phyloP scores from a whole-genome alignment of 2,888 invertebrate genomes.

The Argyra leucocephala region DNA sequence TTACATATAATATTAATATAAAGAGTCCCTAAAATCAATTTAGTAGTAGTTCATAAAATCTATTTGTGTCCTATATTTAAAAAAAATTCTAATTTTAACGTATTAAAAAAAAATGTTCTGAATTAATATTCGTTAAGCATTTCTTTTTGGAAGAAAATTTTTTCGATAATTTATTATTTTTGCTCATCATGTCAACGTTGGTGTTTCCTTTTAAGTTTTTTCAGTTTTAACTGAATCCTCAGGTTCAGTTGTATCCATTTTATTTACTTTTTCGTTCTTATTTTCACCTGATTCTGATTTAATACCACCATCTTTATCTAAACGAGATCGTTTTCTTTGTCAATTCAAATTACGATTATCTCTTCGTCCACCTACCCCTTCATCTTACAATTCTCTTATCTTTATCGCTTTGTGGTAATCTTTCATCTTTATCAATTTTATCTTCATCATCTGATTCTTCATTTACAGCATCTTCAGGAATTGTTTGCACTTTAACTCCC shows the following conservation, averaged over 20 bases:
- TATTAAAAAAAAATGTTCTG: too few species aligned
- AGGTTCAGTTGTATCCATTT: slow-evolving; percentile 47
- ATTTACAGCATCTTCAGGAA: slow-evolving; percentile 43
- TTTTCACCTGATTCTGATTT: slow-evolving; percentile 33
- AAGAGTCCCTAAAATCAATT: too few species aligned
- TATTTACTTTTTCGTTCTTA: slow-evolving; percentile 54
- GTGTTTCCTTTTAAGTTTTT: slow-evolving; percentile 58
- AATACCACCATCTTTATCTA: slow-evolving; percentile 51
- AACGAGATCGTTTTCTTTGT: slow-evolving; percentile 61
- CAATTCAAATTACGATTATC: slow-evolving; percentile 54
- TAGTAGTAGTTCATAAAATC: too few species aligned
- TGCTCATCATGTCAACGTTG: slow-evolving; percentile 54
- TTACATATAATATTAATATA: too few species aligned
- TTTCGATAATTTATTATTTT: neutral
- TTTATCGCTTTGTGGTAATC: slow-evolving; percentile 68
- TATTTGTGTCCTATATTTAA: too few species aligned
- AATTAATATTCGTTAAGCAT: neutral
- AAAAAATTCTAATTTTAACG: too few species aligned
- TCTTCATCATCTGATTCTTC: slow-evolving; percentile 63
- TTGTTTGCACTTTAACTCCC: slow-evolving; percentile 51
- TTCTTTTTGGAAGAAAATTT: slow-evolving; percentile 8
- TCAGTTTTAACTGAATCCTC: slow-evolving; percentile 50
- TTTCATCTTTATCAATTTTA: slow-evolving; percentile 81
- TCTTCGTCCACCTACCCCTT: slow-evolving; percentile 56
- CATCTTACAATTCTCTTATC: slow-evolving; percentile 95